phyloP scores from a whole-genome alignment of 2,797 vertebrate genomes.

The Phrynocephalus vlangalii region DNA sequence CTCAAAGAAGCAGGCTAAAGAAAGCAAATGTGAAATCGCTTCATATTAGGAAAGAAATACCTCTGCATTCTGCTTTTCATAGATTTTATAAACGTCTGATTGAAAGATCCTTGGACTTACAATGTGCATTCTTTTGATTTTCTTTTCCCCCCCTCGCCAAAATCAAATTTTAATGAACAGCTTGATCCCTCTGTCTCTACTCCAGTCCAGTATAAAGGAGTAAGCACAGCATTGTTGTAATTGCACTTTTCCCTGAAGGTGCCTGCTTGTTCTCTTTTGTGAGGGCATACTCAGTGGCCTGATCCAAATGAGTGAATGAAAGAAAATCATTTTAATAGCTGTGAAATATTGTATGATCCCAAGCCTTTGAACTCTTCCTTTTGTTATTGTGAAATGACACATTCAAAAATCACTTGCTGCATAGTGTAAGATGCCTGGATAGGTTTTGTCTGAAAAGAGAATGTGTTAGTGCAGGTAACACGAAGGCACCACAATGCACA shows the following conservation, averaged over 20 bases:
- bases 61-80: neutral
- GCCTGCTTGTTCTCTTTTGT: constrained; percentile 1
- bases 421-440: neutral
- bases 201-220: neutral
- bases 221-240: constrained; percentile 24
- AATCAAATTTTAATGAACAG: constrained; percentile 36
- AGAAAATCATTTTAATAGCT: constrained; percentile 20
- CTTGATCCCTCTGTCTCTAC: constrained; percentile 12
- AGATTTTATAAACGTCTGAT: constrained; percentile 23
- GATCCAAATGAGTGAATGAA: neutral
- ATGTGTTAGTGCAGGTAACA: neutral
- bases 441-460: neutral
- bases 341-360: constrained; percentile 5
- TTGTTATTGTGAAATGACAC: neutral
- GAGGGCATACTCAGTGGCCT: neutral
- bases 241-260: constrained; percentile 26
- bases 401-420: neutral
- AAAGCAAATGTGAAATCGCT: neutral
- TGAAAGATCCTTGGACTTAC: constrained; percentile 28
- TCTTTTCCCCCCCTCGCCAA: neutral
- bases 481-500: no score
- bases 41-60: neutral
- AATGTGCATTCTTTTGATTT: constrained; percentile 17
- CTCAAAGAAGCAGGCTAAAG: neutral
- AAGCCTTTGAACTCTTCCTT: constrained; percentile 14